Evolutionary conservation across 2,888 invertebrate genomes (phyloP).

Genomic region (Caenorhabditis imperialis): DNA sequence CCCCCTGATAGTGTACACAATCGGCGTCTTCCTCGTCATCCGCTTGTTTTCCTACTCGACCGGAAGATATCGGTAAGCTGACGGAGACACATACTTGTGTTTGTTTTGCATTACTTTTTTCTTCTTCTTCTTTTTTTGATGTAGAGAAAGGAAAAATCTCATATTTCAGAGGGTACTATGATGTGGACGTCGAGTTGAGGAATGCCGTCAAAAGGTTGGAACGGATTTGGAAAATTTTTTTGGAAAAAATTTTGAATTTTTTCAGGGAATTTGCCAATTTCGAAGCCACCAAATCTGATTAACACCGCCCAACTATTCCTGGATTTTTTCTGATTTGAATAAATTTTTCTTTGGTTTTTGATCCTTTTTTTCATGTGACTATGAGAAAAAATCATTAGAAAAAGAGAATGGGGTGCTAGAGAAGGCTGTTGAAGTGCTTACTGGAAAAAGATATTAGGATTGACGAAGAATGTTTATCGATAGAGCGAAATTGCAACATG

Average conservation of each 20-base stretch:
- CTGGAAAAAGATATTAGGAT: too few relatives aligned
- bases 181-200: constrained; percentile 43
- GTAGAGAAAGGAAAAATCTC: neutral
- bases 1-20: constrained; percentile 30
- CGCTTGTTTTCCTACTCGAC: constrained; percentile 36
- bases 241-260: neutral
- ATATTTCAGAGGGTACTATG: constrained; percentile 48
- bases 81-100: constrained; percentile 5
- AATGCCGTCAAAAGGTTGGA: constrained; percentile 16
- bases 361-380: too few relatives aligned
- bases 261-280: constrained; percentile 29
- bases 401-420: too few relatives aligned
- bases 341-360: too few relatives aligned
- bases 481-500: too few relatives aligned
- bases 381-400: too few relatives aligned
- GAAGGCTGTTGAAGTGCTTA: too few relatives aligned
- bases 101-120: constrained; percentile 23
- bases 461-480: too few relatives aligned
- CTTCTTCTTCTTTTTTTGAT: constrained; percentile 1
- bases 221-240: neutral
- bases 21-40: constrained; percentile 31
- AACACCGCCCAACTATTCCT: too few relatives aligned
- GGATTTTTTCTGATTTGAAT: too few relatives aligned
- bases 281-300: constrained; percentile 9
- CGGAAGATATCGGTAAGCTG: constrained; percentile 45